Base-by-base conservation (phyloP, 2,888 invertebrate genomes). In the Luffia ferchaultella region DNA sequence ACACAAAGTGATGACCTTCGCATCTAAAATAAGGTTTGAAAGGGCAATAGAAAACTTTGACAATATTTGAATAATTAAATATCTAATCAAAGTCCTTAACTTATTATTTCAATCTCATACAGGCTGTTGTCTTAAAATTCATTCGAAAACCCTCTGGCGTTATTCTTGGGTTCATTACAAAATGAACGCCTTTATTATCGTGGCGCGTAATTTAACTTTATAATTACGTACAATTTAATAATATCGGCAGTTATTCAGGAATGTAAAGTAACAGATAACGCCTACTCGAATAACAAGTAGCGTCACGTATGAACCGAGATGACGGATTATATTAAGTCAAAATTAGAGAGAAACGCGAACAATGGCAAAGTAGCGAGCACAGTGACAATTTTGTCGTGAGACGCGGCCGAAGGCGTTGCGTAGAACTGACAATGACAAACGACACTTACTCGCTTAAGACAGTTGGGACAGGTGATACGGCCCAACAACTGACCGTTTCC, bases 391-490 rank as follows among this genome's bases (percentile, higher is more conserved):
- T 30, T 30, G 5, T 30, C 30, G 30, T 12, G 30, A 30, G 30
- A 30, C 30, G 30, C 12, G 30, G 30, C 30, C 30, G 30, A 30
- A 30, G 30, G 30, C 30, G 30, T 12, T 30, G 3, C 30, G 30
- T 30, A 30, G 12, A 3, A 12, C 20, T 49, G 49, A 49, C 49
- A 49, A 16, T 49, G 49, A 49, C 20, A 43, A 43, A 49, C 49
- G 49, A 49, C 18, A 12, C 15, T 20, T 18, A 2, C 49, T n/a
- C 49, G 19, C 49, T 17, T 42, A 49, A 67, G 72, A 71, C 68
- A 70, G 68, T 70, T 65, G 66, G n/a, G 75, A 75, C 75, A 75
- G 77, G 76, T 76, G 76, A 76, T 75, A 68, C 70, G 65, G 63
- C 58, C 61, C 59, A 17, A n/a, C n/a, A n/a, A 12, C 30, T 12